phyloP scores from a whole-genome alignment of 2,888 invertebrate species.

The Drosophila ustulata region DNA sequence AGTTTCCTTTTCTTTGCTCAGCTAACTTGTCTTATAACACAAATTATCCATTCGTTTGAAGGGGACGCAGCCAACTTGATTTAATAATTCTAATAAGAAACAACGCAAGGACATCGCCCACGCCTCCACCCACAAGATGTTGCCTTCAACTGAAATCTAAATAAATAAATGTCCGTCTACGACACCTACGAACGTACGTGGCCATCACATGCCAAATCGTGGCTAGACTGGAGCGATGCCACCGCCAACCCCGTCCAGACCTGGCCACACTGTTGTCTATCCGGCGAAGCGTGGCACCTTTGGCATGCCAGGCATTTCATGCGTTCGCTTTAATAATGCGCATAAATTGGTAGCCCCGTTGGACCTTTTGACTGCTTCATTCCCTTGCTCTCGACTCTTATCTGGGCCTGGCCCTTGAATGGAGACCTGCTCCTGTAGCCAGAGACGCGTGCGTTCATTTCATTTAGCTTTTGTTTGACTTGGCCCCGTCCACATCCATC shows the following conservation, averaged over 20 bases:
- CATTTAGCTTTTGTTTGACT: conserved; percentile 77
- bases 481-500: conserved; percentile 27
- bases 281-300: conserved; percentile 39
- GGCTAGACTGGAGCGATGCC: conserved; percentile 8
- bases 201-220: conserved; percentile 26
- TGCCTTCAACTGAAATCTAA: conserved; percentile 68
- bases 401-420: conserved; percentile 8
- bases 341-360: conserved; percentile 72
- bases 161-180: conserved; percentile 74
- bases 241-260: conserved; percentile 4
- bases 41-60: conserved; percentile 10
- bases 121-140: conserved; percentile 26
- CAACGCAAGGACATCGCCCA: conserved; percentile 1
- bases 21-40: conserved; percentile 10
- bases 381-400: conserved; percentile 28
- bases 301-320: conserved; percentile 68
- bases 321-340: conserved; percentile 80
- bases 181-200: conserved; percentile 66
- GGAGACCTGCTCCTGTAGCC: conserved; percentile 14
- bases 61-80: conserved; percentile 41
- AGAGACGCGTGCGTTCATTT: conserved; percentile 65
- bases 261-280: conserved; percentile 8
- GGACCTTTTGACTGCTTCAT: conserved; percentile 78
- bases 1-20: not conserved
- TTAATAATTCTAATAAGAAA: conserved; percentile 64